Evolutionary conservation across 2,888 invertebrate genomes (phyloP).

Genomic region (Chalcis sispes): DNA sequence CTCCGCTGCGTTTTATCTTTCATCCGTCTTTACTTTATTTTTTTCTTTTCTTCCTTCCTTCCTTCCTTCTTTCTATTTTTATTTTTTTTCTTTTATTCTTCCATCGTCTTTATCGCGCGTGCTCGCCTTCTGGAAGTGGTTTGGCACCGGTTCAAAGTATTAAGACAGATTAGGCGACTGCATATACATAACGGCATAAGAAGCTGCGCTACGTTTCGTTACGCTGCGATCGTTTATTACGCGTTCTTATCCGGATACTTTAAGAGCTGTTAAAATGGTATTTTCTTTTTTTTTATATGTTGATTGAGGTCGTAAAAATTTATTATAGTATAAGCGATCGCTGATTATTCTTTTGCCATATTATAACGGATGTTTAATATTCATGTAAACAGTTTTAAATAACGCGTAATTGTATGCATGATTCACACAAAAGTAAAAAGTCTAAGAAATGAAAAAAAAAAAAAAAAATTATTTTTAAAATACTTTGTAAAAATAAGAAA

Average conservation of each 20-base stretch:
- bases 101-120: too few species aligned
- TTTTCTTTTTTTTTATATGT: not conserved
- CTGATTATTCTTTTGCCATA: too few species aligned
- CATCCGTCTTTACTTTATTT: not conserved
- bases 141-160: conserved; percentile 37
- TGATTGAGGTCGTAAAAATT: not conserved
- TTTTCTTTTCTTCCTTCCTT: not conserved
- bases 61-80: conserved; percentile 12
- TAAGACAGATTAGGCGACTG: conserved; percentile 31
- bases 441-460: too few species aligned
- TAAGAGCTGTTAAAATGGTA: conserved; percentile 14
- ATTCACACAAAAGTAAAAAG: too few species aligned
- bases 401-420: too few species aligned
- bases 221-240: conserved; percentile 17
- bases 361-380: too few species aligned
- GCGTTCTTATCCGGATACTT: not conserved
- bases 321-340: conserved; percentile 2
- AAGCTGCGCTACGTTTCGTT: not conserved
- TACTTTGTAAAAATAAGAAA: too few species aligned
- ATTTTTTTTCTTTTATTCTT: too few species aligned
- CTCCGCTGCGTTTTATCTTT: not conserved
- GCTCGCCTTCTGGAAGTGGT: conserved; percentile 19
- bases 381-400: too few species aligned
- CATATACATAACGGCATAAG: not conserved
- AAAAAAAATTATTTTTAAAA: too few species aligned